Percentiles rank a stretch among this genome's conserved stretches.
Conservation (phyloP, 2,888 invertebrate genomes). For the Psylliodes chrysocephalus region DNA sequence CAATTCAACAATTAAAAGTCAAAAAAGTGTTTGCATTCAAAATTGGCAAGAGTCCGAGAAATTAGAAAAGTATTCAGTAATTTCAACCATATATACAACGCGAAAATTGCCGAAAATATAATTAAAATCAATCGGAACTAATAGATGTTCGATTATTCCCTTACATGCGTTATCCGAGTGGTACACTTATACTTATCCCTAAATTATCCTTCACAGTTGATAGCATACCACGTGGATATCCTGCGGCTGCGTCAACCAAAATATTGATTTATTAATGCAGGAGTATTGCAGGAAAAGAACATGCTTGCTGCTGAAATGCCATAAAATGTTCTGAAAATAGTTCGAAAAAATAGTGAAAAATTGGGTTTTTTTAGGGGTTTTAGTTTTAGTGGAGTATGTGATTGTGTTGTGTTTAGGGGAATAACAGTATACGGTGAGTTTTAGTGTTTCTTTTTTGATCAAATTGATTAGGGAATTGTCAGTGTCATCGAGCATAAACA, state of each 20-base stretch:
- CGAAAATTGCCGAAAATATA: no score
- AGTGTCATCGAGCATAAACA: not conserved
- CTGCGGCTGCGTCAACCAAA: constrained; percentile 37
- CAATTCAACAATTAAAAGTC: no score
- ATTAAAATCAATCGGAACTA: not conserved
- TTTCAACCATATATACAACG: not conserved
- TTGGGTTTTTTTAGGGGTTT: constrained; percentile 1
- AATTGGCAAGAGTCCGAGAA: no score
- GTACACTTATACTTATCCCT: constrained; percentile 1
- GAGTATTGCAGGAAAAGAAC: constrained; percentile 45
- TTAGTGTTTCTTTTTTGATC: not conserved
- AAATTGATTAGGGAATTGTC: no score
- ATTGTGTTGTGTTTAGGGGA: constrained; percentile 10
- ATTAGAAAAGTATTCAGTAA: no score
- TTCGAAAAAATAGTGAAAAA: constrained; percentile 20
- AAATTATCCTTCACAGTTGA: constrained; percentile 19
- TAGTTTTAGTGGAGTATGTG: constrained; percentile 20
- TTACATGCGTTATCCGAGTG: not conserved
- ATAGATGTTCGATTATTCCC: not conserved
- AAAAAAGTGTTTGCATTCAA: no score
- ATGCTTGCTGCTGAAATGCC: constrained; percentile 29
- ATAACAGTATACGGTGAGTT: constrained; percentile 15
- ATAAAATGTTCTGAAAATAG: constrained; percentile 17
- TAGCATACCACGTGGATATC: constrained; percentile 27
- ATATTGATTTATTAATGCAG: constrained; percentile 48